These are phyloP conservation scores for Caenorhabditis brenneri DNA, from an alignment of 1,140 invertebrate genomes.

Conservation along the genomic window DNA sequence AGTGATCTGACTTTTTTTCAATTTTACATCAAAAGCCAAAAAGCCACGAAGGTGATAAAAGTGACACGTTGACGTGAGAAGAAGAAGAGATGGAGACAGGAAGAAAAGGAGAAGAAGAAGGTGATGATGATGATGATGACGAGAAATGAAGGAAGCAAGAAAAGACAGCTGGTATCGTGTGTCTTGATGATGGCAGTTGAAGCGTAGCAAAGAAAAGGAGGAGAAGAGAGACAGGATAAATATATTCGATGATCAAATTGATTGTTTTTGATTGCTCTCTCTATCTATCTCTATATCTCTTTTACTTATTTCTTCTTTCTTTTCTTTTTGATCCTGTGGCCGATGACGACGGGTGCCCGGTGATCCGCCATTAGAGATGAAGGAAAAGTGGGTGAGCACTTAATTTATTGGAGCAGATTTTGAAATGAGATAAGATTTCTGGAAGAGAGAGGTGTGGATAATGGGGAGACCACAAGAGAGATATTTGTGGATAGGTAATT, in stretches of 20 bases:
- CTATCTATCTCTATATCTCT: neutral
- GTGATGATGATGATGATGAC: conserved; percentile 33
- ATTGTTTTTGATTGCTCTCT: conserved; percentile 29
- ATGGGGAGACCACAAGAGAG: too few relatives aligned
- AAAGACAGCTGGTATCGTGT: conserved; percentile 21
- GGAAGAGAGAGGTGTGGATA: neutral
- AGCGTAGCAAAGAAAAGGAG: neutral
- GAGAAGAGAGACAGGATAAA: neutral
- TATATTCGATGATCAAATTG: conserved; percentile 35
- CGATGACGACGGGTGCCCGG: too few relatives aligned
- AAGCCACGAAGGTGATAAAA: conserved; percentile 42
- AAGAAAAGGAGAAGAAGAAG: neutral
- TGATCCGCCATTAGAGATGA: neutral
- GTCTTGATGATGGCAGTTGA: conserved; percentile 14
- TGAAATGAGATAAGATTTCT: neutral
- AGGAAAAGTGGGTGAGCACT: neutral
- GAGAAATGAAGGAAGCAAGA: neutral
- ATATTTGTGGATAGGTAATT: too few relatives aligned
- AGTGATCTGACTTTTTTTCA: neutral
- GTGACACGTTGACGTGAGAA: conserved; percentile 27
- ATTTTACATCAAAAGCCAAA: conserved; percentile 37
- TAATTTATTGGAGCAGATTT: conserved; percentile 28
- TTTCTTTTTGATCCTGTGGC: neutral
- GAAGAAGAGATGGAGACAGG: neutral
- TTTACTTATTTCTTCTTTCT: neutral